phyloP scores from a whole-genome alignment of 2,797 vertebrate genomes.

The Yasuhikotakia modesta region DNA sequence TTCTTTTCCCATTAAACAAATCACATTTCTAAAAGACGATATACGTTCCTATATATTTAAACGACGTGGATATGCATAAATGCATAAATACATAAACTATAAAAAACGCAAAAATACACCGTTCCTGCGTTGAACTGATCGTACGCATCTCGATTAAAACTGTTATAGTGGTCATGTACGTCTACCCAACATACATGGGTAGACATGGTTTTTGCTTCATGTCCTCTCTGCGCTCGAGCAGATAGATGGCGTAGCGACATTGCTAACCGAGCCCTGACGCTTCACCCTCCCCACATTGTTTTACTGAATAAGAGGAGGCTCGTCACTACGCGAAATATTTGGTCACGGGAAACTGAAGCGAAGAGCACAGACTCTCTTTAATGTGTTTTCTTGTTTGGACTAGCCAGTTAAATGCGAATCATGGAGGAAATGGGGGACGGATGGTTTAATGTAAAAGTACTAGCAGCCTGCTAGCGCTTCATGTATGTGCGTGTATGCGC shows the following conservation, averaged over 20 bases:
- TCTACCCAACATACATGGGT: too few species aligned
- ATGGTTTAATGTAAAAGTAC: conserved; percentile 26
- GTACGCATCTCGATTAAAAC: too few species aligned
- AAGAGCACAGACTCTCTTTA: conserved; percentile 19
- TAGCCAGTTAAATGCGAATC: neutral
- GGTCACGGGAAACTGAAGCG: conserved; percentile 36
- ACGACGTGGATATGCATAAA: too few species aligned
- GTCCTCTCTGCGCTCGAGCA: conserved; percentile 15
- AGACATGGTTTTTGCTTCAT: neutral
- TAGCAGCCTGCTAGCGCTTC: conserved; percentile 42
- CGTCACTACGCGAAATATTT: conserved; percentile 27
- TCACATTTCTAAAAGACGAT: too few species aligned
- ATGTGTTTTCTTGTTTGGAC: conserved; percentile 29
- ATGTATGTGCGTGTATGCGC: conserved; percentile 2
- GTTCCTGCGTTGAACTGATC: too few species aligned
- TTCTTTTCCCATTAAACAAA: too few species aligned
- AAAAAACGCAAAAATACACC: too few species aligned
- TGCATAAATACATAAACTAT: too few species aligned
- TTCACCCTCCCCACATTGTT: conserved; percentile 47
- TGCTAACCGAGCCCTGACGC: conserved; percentile 29
- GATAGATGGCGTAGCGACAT: conserved; percentile 48
- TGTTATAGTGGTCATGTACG: too few species aligned
- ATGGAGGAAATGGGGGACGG: conserved; percentile 9
- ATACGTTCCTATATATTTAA: too few species aligned
- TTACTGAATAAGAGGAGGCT: conserved; percentile 41